Evolutionary conservation across 2,113 vertebrate genomes (phyloP).

Genomic region (Pollimyrus isidori): DNA sequence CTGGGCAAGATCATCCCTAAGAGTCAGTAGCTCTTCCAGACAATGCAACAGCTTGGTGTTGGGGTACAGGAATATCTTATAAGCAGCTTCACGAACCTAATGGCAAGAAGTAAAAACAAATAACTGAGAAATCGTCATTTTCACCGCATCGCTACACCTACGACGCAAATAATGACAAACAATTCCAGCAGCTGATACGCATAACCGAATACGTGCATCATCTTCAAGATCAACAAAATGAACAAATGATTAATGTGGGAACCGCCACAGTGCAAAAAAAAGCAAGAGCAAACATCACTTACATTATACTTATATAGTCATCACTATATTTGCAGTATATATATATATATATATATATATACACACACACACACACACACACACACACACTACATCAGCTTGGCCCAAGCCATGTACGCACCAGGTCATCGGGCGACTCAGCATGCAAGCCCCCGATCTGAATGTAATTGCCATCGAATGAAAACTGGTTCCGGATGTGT

Average conservation of each 20-base stretch:
- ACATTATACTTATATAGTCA: not conserved
- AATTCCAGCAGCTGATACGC: not conserved
- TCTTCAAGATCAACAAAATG: not conserved
- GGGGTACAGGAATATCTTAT: slow-evolving; percentile 87
- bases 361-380: no score
- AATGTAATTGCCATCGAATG: slow-evolving; percentile 66
- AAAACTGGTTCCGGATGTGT: slow-evolving; percentile 70
- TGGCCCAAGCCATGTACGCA: slow-evolving; percentile 42
- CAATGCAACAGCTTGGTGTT: slow-evolving; percentile 65
- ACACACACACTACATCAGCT: no score
- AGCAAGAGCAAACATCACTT: not conserved
- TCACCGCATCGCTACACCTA: not conserved
- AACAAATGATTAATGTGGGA: not conserved
- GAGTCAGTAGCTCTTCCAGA: slow-evolving; percentile 77
- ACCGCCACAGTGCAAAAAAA: not conserved
- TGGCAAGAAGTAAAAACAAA: slow-evolving; percentile 2
- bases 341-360: no score
- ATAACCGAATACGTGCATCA: not conserved
- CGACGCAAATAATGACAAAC: not conserved
- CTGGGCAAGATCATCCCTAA: slow-evolving; percentile 74
- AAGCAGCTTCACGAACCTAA: slow-evolving; percentile 89
- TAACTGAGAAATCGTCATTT: not conserved
- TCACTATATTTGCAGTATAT: not conserved
- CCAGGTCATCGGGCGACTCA: slow-evolving; percentile 79
- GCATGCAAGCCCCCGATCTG: slow-evolving; percentile 75